Conservation (phyloP, 2,888 invertebrate species). For the Idaea dimidiata region DNA sequence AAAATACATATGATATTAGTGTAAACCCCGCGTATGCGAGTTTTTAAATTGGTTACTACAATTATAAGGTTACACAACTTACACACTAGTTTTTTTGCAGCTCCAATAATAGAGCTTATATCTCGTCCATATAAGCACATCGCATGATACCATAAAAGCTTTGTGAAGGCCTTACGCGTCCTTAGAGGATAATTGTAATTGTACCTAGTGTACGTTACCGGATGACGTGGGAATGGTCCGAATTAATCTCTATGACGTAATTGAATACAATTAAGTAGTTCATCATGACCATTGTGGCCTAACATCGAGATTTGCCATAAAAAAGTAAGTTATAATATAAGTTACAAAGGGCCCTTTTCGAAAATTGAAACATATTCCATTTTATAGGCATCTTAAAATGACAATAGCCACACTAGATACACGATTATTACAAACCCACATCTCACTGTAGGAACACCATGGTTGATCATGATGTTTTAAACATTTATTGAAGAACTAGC, state of each 20-base stretch:
- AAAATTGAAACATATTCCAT: constrained; percentile 18
- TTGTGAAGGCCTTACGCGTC: constrained; percentile 51
- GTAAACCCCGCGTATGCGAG: too few species aligned
- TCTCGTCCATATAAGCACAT: constrained; percentile 34
- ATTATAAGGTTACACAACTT: too few species aligned
- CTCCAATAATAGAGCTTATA: constrained; percentile 33
- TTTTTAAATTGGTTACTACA: too few species aligned
- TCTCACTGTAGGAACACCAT: too few species aligned
- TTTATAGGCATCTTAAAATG: constrained; percentile 7
- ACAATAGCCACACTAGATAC: not conserved
- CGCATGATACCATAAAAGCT: constrained; percentile 12
- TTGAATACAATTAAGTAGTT: constrained; percentile 38
- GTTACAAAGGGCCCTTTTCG: constrained; percentile 28
- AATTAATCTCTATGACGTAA: constrained; percentile 67
- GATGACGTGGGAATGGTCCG: constrained; percentile 61
- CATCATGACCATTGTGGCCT: constrained; percentile 38
- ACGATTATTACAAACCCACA: too few species aligned
- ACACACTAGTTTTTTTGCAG: constrained; percentile 27
- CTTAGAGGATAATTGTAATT: constrained; percentile 60
- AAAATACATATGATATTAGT: too few species aligned
- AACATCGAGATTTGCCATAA: constrained; percentile 30
- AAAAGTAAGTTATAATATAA: constrained; percentile 32
- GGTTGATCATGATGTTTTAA: too few species aligned
- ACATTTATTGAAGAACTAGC: too few species aligned
- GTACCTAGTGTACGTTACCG: constrained; percentile 50